Evolutionary conservation across 2,797 vertebrate species (phyloP).

Genomic region (Enteromius unitaeniatus): DNA sequence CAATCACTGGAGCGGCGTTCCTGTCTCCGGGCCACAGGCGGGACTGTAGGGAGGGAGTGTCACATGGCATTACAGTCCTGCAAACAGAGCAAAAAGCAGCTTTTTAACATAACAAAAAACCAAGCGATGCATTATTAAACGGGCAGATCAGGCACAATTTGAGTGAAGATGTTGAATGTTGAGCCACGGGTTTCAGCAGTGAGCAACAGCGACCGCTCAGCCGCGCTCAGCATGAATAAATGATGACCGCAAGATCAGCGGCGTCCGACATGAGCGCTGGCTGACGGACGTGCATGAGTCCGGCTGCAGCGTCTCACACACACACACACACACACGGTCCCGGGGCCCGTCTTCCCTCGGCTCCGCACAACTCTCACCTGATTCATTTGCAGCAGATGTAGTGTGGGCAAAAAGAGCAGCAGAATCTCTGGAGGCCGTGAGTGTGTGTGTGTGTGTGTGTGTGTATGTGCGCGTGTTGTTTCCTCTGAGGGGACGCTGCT

Average conservation of each 20-base stretch:
- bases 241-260: slow-evolving; percentile 53
- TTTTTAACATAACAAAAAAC: slow-evolving; percentile 79
- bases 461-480: no score
- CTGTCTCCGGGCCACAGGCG: slow-evolving; percentile 71
- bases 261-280: slow-evolving; percentile 40
- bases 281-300: slow-evolving; percentile 48
- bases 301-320: slow-evolving; percentile 60
- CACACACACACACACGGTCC: slow-evolving; percentile 55
- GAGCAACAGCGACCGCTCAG: slow-evolving; percentile 52
- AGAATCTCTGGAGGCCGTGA: slow-evolving; percentile 20
- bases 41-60: slow-evolving; percentile 77
- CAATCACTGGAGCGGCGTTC: slow-evolving; percentile 74
- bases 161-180: slow-evolving; percentile 70
- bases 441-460: not conserved
- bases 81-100: slow-evolving; percentile 71
- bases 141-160: slow-evolving; percentile 75
- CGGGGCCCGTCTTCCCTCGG: slow-evolving; percentile 56
- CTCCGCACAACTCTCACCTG: slow-evolving; percentile 67
- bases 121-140: slow-evolving; percentile 79
- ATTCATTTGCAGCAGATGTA: slow-evolving; percentile 72
- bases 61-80: slow-evolving; percentile 81
- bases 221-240: slow-evolving; percentile 67
- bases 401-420: slow-evolving; percentile 21
- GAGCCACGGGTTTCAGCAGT: slow-evolving; percentile 61
- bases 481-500: not conserved